These are phyloP conservation scores for Haliaeetus leucogaster DNA, from an alignment of 2,113 vertebrate genomes.

Conservation along the genomic window DNA sequence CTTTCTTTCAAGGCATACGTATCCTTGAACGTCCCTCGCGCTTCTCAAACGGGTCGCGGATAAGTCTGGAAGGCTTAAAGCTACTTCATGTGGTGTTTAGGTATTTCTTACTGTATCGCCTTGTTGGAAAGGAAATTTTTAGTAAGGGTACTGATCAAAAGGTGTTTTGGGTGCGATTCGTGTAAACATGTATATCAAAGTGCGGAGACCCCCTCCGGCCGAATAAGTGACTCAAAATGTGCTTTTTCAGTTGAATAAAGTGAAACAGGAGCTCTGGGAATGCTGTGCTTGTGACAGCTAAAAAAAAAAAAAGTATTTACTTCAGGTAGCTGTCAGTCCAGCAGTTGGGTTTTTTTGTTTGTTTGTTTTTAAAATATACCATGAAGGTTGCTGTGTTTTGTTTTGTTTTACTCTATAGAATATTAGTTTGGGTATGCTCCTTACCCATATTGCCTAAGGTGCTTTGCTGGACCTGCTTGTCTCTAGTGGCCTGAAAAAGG, in stretches of 20 bases:
- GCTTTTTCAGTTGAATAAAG: not conserved
- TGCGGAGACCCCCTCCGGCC: accelerated
- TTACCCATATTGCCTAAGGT: not conserved
- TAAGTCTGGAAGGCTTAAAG: not conserved
- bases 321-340: not conserved
- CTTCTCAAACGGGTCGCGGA: not conserved
- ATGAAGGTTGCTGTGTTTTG: not conserved
- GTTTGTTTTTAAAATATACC: too few relatives aligned
- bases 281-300: not conserved
- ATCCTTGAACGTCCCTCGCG: accelerated
- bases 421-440: not conserved
- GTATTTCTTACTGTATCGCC: too few relatives aligned
- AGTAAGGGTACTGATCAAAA: accelerated
- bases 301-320: accelerated
- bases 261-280: not conserved
- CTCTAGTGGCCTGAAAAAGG: not conserved
- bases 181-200: accelerated
- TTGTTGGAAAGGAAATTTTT: too few relatives aligned
- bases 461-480: not conserved
- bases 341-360: not conserved
- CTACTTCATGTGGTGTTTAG: accelerated
- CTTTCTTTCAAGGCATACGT: too few relatives aligned
- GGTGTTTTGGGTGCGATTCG: accelerated
- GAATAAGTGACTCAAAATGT: accelerated
- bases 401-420: not conserved